Evolutionary conservation across 2,888 invertebrate genomes (phyloP).

Genomic region (Hydrotaea cyrtoneurina): DNA sequence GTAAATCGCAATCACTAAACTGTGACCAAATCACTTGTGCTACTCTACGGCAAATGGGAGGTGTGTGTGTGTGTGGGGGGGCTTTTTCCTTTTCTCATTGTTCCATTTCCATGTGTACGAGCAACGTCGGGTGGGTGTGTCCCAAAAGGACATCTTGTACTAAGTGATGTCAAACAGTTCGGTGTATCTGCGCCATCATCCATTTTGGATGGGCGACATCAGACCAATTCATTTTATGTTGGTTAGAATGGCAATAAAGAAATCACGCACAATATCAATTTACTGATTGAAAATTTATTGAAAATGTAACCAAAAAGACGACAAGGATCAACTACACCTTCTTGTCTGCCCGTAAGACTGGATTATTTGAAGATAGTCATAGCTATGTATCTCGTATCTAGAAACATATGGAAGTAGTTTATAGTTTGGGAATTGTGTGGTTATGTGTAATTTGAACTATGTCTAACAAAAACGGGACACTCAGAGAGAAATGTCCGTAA

Average conservation of each 20-base stretch:
- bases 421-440: slow-evolving; percentile 28
- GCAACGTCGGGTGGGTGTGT: slow-evolving; percentile 55
- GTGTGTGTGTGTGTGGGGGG: background rate
- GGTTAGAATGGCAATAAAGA: slow-evolving; percentile 70
- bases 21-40: slow-evolving; percentile 29
- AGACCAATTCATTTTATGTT: slow-evolving; percentile 61
- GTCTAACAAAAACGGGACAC: background rate
- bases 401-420: background rate
- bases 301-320: slow-evolving; percentile 47
- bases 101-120: too few species aligned
- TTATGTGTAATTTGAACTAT: slow-evolving; percentile 28
- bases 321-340: background rate
- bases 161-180: slow-evolving; percentile 23
- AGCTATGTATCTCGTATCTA: background rate
- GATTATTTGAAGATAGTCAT: background rate
- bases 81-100: background rate
- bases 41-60: background rate
- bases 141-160: slow-evolving; percentile 43
- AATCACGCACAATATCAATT: slow-evolving; percentile 80
- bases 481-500: slow-evolving; percentile 7
- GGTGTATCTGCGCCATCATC: background rate
- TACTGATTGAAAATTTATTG: slow-evolving; percentile 80
- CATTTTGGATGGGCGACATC: slow-evolving; percentile 18
- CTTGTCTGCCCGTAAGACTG: background rate
- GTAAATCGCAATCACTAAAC: slow-evolving; percentile 54